Percentiles rank a stretch among this genome's conserved stretches.
phyloP scores from a whole-genome alignment of 2,888 invertebrate genomes.

The Lasioglossum zephyrum region DNA sequence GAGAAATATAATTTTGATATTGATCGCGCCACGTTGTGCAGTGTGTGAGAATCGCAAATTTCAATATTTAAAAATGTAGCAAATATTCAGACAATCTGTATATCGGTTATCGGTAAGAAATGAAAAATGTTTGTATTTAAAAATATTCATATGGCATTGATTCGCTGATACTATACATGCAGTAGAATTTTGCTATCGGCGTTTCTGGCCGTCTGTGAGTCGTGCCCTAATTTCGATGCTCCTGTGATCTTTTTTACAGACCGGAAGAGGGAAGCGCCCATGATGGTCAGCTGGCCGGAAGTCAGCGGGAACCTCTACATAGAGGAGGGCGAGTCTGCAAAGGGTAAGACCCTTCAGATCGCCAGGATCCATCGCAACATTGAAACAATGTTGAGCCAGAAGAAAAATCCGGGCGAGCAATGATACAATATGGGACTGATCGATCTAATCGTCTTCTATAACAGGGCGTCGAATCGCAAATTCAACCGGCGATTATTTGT shows the following conservation, averaged over 20 bases:
- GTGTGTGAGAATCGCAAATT: no score
- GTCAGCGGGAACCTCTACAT: conserved; percentile 79
- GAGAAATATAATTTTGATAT: no score
- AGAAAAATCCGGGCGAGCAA: conserved; percentile 44
- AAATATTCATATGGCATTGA: no score
- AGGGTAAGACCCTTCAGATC: conserved; percentile 74
- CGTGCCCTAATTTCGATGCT: neutral
- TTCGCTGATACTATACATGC: no score
- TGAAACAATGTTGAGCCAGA: conserved; percentile 79
- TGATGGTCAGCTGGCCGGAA: conserved; percentile 78
- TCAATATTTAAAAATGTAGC: no score
- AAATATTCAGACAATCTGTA: no score
- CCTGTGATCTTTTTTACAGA: conserved; percentile 67
- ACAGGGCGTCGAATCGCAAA: neutral
- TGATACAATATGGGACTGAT: neutral
- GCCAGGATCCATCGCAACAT: conserved; percentile 80
- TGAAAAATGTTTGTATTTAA: no score
- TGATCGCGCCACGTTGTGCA: no score
- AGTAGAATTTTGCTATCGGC: no score
- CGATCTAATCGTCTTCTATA: neutral
- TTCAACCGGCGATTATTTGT: conserved; percentile 21
- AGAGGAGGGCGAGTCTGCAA: conserved; percentile 76
- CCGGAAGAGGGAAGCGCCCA: conserved; percentile 78
- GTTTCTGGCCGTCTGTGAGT: neutral
- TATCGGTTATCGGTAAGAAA: no score